Base-by-base conservation (phyloP, 2,888 invertebrate species). In the Incurvaria masculella region DNA sequence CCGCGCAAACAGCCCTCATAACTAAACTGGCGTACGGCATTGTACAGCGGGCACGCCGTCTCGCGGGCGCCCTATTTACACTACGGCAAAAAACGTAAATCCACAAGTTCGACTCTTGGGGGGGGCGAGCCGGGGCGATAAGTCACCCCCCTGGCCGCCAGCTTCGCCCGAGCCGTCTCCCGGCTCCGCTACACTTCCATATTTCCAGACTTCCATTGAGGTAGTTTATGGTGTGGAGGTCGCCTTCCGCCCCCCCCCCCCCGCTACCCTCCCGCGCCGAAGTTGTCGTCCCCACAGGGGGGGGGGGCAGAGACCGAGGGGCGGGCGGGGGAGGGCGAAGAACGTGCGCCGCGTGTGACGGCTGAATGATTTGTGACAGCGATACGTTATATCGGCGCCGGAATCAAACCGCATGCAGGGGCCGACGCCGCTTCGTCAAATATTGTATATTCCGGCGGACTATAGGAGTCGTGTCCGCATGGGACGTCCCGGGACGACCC, bases 281-380 rank as follows among this genome's bases (percentile, higher is more conserved):
- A 5, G 23, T 23, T 10, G 23, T 6, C 23, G 10, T 8, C 33
- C 51, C 54, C 54, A 48, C 72, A n/a, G n/a, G 41, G 41, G 10
- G 27, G 42, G 18, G 14, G 18, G 16, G 39, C 39, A 4, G 39
- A 11, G 27, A 27, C 27, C 18, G n/a, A 6, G 39, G 18, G 39
- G 16, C 6, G 5, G 6, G 39, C 6, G 5, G 14, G n/a, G 16
- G 16, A 2, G 11, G 16, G 16, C 3, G 3, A 17, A 17, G 14
- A 41, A 41, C 41, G 41, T 21, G 41, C 41, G 41, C 41, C 44
- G 21, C 33, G 21, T 44, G 38, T 49, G 49, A 49, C 58, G 52
- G 53, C 58, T 60, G 63, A 63, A 62, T 64, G 62, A 65, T 63
- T 63, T 64, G 62, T 57, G 55, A 59, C 55, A 55, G 58, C 56